A percentile compares a stretch with the other conserved stretches of the same genome.
Evolutionary conservation across 2,888 invertebrate species (phyloP).

Genomic region (Scelioninae gen. 1): DNA sequence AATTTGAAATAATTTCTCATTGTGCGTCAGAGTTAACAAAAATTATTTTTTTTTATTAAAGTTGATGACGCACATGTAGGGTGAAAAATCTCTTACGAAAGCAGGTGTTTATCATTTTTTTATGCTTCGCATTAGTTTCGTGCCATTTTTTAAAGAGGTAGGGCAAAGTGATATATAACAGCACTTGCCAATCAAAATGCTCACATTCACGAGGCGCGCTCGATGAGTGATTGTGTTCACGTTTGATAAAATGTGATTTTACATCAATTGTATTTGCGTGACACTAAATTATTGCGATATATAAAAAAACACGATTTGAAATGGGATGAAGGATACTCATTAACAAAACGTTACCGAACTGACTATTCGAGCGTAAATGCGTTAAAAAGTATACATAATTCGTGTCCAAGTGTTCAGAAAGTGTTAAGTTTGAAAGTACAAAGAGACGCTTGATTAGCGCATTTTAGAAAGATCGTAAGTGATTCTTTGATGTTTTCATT

Average conservation of each 20-base stretch:
- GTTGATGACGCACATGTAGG: too few relatives aligned
- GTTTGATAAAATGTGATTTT: neutral
- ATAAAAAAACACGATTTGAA: neutral
- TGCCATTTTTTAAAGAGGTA: slow-evolving; percentile 74
- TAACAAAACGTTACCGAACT: neutral
- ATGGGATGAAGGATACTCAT: slow-evolving; percentile 14
- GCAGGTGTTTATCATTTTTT: neutral
- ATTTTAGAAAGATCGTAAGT: slow-evolving; percentile 17
- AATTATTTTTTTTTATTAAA: neutral
- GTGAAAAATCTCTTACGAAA: too few relatives aligned
- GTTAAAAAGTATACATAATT: slow-evolving; percentile 30
- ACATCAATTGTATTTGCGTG: neutral
- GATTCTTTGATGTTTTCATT: too few relatives aligned
- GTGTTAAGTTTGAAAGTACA: slow-evolving; percentile 76
- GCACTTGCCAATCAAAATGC: slow-evolving; percentile 76
- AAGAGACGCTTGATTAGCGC: slow-evolving; percentile 11
- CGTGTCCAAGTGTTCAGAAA: slow-evolving; percentile 72
- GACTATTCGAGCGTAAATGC: slow-evolving; percentile 54
- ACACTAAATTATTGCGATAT: neutral
- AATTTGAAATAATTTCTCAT: neutral
- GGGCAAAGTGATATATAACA: slow-evolving; percentile 77
- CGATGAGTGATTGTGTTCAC: neutral
- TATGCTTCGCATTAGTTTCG: neutral
- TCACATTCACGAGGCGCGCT: slow-evolving; percentile 59
- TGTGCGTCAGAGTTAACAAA: neutral